A percentile compares a stretch with the other conserved stretches of the same genome.
Conservation (phyloP, 2,888 invertebrate species). For the Pogonocherus hispidulus region DNA sequence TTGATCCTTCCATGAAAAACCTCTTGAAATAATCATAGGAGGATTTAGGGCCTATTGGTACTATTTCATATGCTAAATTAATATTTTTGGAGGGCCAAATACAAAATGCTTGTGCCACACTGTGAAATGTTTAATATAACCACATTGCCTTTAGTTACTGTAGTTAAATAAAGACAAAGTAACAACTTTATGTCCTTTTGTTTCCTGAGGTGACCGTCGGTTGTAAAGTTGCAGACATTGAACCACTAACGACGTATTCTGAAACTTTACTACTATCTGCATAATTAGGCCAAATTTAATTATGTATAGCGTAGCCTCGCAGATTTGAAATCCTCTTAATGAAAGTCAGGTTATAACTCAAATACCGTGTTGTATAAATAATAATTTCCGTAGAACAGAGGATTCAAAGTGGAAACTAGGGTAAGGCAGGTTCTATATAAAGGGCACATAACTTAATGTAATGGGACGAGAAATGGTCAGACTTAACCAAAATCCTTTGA, state of each 20-base stretch:
- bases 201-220: background rate
- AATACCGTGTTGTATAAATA: constrained; percentile 24
- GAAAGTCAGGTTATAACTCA: constrained; percentile 20
- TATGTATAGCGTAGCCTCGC: constrained; percentile 5
- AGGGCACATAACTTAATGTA: constrained; percentile 12
- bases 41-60: no score
- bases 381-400: constrained; percentile 10
- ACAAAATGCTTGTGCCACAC: no score
- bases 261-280: background rate
- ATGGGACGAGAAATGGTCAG: constrained; percentile 12
- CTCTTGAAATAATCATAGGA: no score
- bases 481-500: constrained; percentile 6
- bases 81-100: no score
- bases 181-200: background rate
- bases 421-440: constrained; percentile 1
- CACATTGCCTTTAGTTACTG: no score
- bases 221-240: background rate
- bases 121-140: no score
- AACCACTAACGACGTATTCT: background rate
- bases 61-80: no score
- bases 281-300: constrained; percentile 22
- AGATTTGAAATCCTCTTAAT: constrained; percentile 23
- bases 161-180: background rate
- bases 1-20: no score
- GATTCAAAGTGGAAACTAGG: constrained; percentile 18